phyloP scores from a whole-genome alignment of 2,888 invertebrate species.

The Plagiodera versicolora region DNA sequence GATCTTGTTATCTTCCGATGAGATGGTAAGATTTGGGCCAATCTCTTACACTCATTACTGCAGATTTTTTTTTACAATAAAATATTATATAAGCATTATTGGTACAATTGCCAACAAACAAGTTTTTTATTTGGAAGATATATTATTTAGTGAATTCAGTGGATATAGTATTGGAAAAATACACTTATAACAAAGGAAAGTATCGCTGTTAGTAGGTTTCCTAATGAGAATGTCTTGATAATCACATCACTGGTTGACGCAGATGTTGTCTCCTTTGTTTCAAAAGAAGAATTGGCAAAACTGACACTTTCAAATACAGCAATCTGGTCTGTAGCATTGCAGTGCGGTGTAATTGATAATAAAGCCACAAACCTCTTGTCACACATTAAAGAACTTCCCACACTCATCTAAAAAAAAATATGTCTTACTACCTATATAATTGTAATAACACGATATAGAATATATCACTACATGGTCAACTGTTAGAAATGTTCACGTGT shows the following conservation, averaged over 20 bases:
- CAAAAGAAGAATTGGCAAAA: not conserved
- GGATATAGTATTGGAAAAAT: not conserved
- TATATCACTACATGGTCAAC: too few species aligned
- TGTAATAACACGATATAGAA: too few species aligned
- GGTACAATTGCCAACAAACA: too few species aligned
- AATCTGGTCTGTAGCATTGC: conserved; percentile 12
- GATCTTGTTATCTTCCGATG: too few species aligned
- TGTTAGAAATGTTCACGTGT: too few species aligned
- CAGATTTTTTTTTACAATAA: too few species aligned
- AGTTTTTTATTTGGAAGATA: too few species aligned
- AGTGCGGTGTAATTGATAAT: conserved; percentile 18
- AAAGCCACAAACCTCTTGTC: conserved; percentile 21
- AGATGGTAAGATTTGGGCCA: too few species aligned
- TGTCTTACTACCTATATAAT: too few species aligned
- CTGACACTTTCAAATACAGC: conserved; percentile 21
- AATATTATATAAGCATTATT: too few species aligned
- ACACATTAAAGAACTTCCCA: conserved; percentile 27
- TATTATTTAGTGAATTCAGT: too few species aligned
- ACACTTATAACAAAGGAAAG: conserved; percentile 1
- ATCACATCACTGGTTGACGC: not conserved
- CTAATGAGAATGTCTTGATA: not conserved
- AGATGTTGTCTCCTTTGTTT: not conserved
- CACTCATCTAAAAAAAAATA: conserved; percentile 18
- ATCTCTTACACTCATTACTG: too few species aligned
- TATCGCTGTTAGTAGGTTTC: not conserved